phyloP scores from a whole-genome alignment of 2,888 invertebrate species.

The Sycophila texana region DNA sequence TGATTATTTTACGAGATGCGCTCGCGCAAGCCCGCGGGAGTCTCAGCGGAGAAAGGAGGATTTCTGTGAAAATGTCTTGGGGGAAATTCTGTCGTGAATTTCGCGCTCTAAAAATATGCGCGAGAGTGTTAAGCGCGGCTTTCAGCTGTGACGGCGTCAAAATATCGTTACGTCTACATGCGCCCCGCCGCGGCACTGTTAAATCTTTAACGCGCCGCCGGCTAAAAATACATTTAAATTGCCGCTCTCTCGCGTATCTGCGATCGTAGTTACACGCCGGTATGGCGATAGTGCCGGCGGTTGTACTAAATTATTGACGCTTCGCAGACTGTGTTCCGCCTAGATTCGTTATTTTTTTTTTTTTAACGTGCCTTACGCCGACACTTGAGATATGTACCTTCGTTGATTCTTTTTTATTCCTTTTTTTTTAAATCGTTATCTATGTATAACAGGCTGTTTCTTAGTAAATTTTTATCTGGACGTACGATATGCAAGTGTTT shows the following conservation, averaged over 20 bases:
- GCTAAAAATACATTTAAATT: conserved; percentile 35
- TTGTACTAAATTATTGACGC: conserved; percentile 13
- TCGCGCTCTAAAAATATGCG: conserved; percentile 32
- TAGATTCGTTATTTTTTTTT: background rate
- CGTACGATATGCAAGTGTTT: too few relatives aligned
- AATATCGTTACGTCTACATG: conserved; percentile 24
- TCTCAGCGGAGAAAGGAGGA: background rate
- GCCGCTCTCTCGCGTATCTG: background rate
- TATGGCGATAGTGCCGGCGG: background rate
- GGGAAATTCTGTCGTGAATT: background rate
- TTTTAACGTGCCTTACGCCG: background rate
- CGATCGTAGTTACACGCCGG: background rate
- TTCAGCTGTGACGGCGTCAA: conserved; percentile 22
- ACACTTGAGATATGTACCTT: background rate
- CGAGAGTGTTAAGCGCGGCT: conserved; percentile 21
- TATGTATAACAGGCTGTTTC: too few relatives aligned
- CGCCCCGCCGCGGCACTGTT: conserved; percentile 8
- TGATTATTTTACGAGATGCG: conserved; percentile 20
- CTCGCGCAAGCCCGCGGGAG: background rate
- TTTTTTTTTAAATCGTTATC: too few relatives aligned
- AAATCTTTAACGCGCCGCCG: conserved; percentile 26
- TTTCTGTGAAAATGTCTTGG: background rate
- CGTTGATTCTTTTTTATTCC: too few relatives aligned
- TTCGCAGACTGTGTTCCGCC: background rate
- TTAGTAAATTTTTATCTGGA: too few relatives aligned